Evolutionary conservation across 2,113 vertebrate species (phyloP), one percentile per base, ranked within the genome.

Genomic region (Bolborhynchus lineola): DNA sequence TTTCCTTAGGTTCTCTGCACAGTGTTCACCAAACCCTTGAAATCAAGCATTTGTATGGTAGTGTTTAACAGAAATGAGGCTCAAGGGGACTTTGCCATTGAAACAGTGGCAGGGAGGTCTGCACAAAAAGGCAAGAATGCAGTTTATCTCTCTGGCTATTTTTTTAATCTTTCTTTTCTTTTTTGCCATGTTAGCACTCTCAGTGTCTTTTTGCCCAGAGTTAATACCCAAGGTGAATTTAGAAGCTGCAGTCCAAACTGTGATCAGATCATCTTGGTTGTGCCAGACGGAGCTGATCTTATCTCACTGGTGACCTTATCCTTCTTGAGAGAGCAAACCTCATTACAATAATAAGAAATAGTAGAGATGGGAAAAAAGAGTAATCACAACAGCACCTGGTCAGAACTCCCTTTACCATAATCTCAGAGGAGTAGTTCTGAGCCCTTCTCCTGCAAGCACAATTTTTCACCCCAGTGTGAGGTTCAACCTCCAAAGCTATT

Each of bases 251-350:
- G 88, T 95, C 94, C 96, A 97, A 98, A 96, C 68, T 95, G 81
- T 37, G 71, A 97, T 98, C 91, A 75, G 75, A 98, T 97, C 95
- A 94, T 95, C 82, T 87, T 92, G 70, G 92, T 92, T 97, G 96
- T 94, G 97, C 96, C 96, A 98, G 97, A 97, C 18, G 2, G 97
- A 98, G 95, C 92, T 95, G 97, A 98, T 98, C 92, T 98, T 98
- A 97, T 97, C 97, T 96, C 90, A 93, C 88, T 84, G 52, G 94
- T 95, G 97, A 97, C 97, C 98, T 98, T 97, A 97, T 93, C 94
- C 93, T 85, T 96, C 95, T 97, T 95, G 82, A 95, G 80, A 97
- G 71, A 96, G 83, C 86, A 98, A 96, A 96, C 94, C 55, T 94
- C 92, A 92, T 98, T 97, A 97, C 86, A 95, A 82, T 97, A 98